A percentile compares a stretch with the other conserved stretches of the same genome.
These are phyloP conservation scores for Anastrepha ludens DNA, from an alignment of 1,140 invertebrate genomes.

Conservation along the genomic window DNA sequence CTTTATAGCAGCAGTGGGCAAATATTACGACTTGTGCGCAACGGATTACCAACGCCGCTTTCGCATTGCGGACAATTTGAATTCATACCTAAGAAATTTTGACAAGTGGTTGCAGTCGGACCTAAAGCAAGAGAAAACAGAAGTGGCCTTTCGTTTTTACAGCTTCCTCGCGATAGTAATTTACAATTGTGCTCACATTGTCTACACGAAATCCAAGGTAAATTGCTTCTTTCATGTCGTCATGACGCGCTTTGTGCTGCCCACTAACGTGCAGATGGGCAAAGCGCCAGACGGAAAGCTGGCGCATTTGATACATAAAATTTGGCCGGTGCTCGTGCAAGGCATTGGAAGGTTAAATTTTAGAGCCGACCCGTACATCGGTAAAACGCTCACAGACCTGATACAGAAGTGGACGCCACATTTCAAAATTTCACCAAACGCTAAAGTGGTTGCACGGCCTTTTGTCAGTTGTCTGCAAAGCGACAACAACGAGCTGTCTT, in stretches of 20 bases:
- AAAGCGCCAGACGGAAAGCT: constrained; percentile 61
- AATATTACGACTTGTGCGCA: constrained; percentile 59
- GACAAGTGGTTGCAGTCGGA: constrained; percentile 67
- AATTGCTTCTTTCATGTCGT: constrained; percentile 71
- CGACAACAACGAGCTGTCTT: constrained; percentile 61
- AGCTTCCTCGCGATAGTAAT: constrained; percentile 72
- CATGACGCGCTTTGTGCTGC: constrained; percentile 68
- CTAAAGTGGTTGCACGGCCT: constrained; percentile 65
- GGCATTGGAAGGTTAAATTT: constrained; percentile 69
- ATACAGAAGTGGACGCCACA: constrained; percentile 70
- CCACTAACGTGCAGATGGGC: constrained; percentile 67
- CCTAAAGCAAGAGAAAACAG: constrained; percentile 59
- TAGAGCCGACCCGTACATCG: constrained; percentile 66
- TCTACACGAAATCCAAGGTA: constrained; percentile 69
- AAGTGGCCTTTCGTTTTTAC: constrained; percentile 66
- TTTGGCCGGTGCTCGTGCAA: constrained; percentile 70
- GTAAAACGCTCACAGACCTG: constrained; percentile 66
- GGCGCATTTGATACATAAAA: constrained; percentile 68
- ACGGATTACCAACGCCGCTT: constrained; percentile 59
- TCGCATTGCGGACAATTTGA: constrained; percentile 66
- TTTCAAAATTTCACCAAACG: constrained; percentile 63
- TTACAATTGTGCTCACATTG: constrained; percentile 68
- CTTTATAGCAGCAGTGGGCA: constrained; percentile 68
- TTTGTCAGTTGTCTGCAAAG: constrained; percentile 63
- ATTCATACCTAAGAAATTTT: constrained; percentile 67